Base-by-base conservation (phyloP, 2,113 vertebrate genomes). In the Vicugna pacos region DNA sequence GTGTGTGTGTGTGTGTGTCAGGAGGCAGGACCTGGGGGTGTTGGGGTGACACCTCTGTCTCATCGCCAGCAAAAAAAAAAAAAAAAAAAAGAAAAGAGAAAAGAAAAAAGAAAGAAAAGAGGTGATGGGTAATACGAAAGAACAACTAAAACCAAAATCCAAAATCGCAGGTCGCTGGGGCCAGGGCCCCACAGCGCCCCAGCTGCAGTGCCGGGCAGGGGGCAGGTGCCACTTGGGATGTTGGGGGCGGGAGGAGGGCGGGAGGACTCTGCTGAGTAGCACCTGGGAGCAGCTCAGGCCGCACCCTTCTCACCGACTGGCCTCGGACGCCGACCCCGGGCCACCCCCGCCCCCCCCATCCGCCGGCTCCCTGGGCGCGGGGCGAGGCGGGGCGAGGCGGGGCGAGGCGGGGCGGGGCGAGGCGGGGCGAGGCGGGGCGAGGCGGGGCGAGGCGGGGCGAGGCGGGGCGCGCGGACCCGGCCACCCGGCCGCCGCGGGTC, bases 271-370 rank as follows among this genome's bases (percentile, higher is more conserved):
- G 80, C 96, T 26, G 16, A 91, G 58, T 95, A 95, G 95, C 97
- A 97, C 97, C 95, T 93, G 82, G 91, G 89, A 82, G 96, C 92
- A 91, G 93, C 96, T 73, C 50, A 4, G 76, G 91, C 95, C 92
- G 96, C 97, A 85, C 96, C 85, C 81, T 92, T 83, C 91, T 92
- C 42, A 81, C 93, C 82, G 83, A 65, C 93, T 13, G 85, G 62
- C 58, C 75, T 8, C 17, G 73, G 76, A 76, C 67, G 22, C 89
- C 73, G 13, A 52, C 52, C 58, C 42, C 62, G 50, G 70, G n/a
- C n/a, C n/a, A n/a, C 26, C 86, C 54, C 13, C 3, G 8, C 22
- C 50, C 52, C 46, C 13, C 38, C 38, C 38, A 4, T 4, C 38
- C 38, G 38, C 38, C 11, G 32, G 67, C 3, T 15, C 85, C 17